Evolutionary conservation across 2,888 invertebrate species (phyloP).

Genomic region (Polyommatus icarus): DNA sequence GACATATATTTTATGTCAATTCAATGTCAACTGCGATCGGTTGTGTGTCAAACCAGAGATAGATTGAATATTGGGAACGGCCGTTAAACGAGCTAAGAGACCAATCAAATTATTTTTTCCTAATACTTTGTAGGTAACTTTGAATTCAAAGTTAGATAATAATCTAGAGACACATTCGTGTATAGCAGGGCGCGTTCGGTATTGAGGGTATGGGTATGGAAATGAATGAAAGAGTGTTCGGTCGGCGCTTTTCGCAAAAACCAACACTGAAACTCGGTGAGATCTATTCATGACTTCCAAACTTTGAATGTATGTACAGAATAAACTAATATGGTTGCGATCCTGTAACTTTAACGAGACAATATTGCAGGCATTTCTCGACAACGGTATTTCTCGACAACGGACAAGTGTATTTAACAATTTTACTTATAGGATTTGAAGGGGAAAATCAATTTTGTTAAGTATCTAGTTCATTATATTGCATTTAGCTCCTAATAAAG

Average conservation of each 20-base stretch:
- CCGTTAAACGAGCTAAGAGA: too few species aligned
- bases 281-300: background rate
- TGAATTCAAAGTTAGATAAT: constrained; percentile 22
- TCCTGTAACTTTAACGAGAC: background rate
- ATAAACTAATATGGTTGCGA: background rate
- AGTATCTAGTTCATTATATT: too few species aligned
- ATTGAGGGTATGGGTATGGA: constrained; percentile 52
- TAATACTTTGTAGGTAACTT: background rate
- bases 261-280: background rate
- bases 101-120: too few species aligned
- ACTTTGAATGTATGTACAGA: background rate
- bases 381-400: too few species aligned
- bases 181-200: constrained; percentile 34
- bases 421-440: background rate
- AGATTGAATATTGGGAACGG: too few species aligned
- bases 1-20: too few species aligned
- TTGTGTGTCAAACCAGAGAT: too few species aligned
- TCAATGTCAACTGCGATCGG: too few species aligned
- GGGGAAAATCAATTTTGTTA: too few species aligned
- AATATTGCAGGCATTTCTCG: background rate
- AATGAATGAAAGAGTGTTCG: constrained; percentile 47
- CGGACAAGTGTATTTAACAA: background rate
- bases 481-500: too few species aligned
- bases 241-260: constrained; percentile 22
- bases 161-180: constrained; percentile 16